Evolutionary conservation across 2,888 invertebrate species (phyloP).

Genomic region (Cheilosia impressa): DNA sequence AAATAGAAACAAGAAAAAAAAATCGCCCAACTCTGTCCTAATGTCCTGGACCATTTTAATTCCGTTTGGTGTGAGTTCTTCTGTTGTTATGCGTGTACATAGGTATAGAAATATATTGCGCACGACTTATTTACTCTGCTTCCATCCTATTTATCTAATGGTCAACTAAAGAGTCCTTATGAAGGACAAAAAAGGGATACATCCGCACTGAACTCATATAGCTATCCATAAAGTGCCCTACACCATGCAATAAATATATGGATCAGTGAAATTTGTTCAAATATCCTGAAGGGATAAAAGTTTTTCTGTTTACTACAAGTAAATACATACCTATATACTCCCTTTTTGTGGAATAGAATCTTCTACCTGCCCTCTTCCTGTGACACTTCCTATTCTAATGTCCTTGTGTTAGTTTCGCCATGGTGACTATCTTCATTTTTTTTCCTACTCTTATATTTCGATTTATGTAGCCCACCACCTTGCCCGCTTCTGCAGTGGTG

Average conservation of each 20-base stretch:
- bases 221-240: conserved; percentile 54
- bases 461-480: conserved; percentile 46
- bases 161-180: conserved; percentile 70
- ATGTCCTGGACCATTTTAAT: conserved; percentile 74
- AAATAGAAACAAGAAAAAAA: conserved; percentile 10
- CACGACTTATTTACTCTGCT: conserved; percentile 49
- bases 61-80: conserved; percentile 39
- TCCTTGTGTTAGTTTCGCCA: conserved; percentile 41
- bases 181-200: conserved; percentile 49
- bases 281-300: conserved; percentile 68
- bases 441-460: conserved; percentile 21
- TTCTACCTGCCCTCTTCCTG: conserved; percentile 21
- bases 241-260: conserved; percentile 50
- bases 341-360: conserved; percentile 42
- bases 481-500: conserved; percentile 20
- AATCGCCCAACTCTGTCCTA: conserved; percentile 47
- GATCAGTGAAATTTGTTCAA: conserved; percentile 74
- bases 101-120: neutral
- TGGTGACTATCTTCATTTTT: conserved; percentile 59
- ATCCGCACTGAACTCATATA: neutral
- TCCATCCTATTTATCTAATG: conserved; percentile 58
- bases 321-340: conserved; percentile 5
- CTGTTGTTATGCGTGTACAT: neutral
- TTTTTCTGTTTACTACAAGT: conserved; percentile 35
- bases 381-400: conserved; percentile 30